phyloP scores from a whole-genome alignment of 2,113 vertebrate genomes.

The Isichthys henryi region DNA sequence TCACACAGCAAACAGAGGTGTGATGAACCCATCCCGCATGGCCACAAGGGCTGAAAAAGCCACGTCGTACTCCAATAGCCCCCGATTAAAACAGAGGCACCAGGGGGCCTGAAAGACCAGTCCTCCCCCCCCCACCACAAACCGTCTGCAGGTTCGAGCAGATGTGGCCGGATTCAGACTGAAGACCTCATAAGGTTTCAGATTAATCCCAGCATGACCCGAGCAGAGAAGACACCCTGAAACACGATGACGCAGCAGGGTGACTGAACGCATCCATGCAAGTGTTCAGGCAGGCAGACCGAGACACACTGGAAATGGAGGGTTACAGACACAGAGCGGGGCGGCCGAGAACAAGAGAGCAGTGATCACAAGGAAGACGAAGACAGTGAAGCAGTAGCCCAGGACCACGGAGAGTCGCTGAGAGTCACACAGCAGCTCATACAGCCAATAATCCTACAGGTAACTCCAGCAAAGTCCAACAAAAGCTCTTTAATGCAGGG shows the following conservation, averaged over 20 bases:
- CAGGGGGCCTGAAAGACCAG: neutral
- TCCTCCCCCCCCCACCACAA: neutral
- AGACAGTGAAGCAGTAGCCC: too few relatives aligned
- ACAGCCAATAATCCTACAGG: neutral
- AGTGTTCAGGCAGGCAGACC: neutral
- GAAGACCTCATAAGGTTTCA: neutral
- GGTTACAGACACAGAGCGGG: neutral
- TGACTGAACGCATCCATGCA: neutral
- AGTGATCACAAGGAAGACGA: neutral
- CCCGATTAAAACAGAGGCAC: neutral
- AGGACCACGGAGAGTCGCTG: too few relatives aligned
- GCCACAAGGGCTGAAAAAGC: neutral
- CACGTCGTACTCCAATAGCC: neutral
- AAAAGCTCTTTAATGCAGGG: neutral
- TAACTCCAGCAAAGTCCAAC: neutral
- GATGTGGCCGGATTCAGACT: neutral
- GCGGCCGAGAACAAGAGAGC: neutral
- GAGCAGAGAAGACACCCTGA: neutral
- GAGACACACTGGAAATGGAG: neutral
- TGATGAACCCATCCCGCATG: neutral
- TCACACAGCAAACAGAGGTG: neutral
- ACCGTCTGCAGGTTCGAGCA: neutral
- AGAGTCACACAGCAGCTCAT: neutral
- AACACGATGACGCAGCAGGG: neutral
- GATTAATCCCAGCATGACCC: neutral